Percentiles rank a stretch among this genome's conserved stretches.
These are phyloP conservation scores for Megastigmus dorsalis DNA, from an alignment of 2,888 invertebrate species.

Conservation along the genomic window DNA sequence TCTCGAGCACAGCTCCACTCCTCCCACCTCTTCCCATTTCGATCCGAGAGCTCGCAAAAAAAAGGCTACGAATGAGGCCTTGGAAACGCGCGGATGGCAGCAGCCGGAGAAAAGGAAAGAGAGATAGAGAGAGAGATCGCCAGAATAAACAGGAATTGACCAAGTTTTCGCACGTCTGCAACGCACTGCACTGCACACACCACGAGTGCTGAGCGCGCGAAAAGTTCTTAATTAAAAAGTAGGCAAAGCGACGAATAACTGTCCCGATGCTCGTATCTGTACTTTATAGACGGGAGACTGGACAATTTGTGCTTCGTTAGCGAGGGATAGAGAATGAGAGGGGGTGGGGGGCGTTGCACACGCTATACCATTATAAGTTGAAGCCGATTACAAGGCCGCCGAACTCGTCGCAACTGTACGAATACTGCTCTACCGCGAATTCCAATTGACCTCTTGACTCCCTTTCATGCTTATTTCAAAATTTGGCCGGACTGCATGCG, in stretches of 20 bases:
- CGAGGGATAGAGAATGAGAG: too few species aligned
- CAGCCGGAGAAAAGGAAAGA: too few species aligned
- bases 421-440: too few species aligned
- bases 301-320: slow-evolving; percentile 33
- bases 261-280: too few species aligned
- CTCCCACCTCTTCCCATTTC: too few species aligned
- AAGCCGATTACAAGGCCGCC: slow-evolving; percentile 25
- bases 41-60: too few species aligned
- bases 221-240: slow-evolving; percentile 38
- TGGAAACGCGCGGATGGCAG: too few species aligned
- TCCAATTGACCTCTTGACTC: too few species aligned
- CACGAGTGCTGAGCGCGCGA: not conserved
- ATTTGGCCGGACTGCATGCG: too few species aligned
- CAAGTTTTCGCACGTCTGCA: not conserved
- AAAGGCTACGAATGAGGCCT: too few species aligned
- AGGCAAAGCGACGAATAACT: slow-evolving; percentile 16
- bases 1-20: not conserved
- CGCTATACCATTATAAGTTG: slow-evolving; percentile 22
- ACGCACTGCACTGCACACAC: not conserved
- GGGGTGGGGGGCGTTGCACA: not conserved
- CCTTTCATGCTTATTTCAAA: too few species aligned
- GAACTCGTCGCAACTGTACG: slow-evolving; percentile 4
- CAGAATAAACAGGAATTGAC: slow-evolving; percentile 1
- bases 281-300: slow-evolving; percentile 1
- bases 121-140: not conserved